phyloP scores from a whole-genome alignment of 2,888 invertebrate genomes.

The Cecidostiba fungosa region DNA sequence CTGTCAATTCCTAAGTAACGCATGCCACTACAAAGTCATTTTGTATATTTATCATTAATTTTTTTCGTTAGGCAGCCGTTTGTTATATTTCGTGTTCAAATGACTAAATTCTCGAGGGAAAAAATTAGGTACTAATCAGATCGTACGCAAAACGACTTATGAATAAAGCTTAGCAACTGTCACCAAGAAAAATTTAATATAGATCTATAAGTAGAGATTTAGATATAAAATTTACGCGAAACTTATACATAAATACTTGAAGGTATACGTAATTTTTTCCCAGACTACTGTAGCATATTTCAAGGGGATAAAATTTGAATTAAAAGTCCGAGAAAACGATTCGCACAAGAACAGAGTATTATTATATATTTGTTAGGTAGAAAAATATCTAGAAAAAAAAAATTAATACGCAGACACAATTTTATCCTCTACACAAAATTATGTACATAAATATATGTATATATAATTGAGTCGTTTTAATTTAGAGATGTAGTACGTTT shows the following conservation, averaged over 20 bases:
- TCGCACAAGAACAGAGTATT: background rate
- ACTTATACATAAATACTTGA: background rate
- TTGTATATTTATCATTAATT: slow-evolving; percentile 34
- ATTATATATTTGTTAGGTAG: slow-evolving; percentile 30
- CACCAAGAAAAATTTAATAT: slow-evolving; percentile 3
- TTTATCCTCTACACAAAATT: slow-evolving; percentile 31
- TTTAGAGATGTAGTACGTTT: slow-evolving; percentile 30
- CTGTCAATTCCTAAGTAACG: slow-evolving; percentile 61
- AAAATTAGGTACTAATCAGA: slow-evolving; percentile 19
- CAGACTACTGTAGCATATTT: slow-evolving; percentile 9
- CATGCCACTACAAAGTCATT: slow-evolving; percentile 55
- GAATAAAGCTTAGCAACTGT: background rate
- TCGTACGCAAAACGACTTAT: background rate
- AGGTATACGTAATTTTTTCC: slow-evolving; percentile 28
- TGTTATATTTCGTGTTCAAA: slow-evolving; percentile 48
- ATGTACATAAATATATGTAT: slow-evolving; percentile 42
- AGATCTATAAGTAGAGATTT: background rate
- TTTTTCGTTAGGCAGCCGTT: slow-evolving; percentile 57
- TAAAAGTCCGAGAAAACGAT: slow-evolving; percentile 31
- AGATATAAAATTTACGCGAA: background rate
- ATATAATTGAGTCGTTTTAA: slow-evolving; percentile 13
- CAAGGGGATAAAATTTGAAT: slow-evolving; percentile 49
- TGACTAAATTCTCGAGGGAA: slow-evolving; percentile 35
- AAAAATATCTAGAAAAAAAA: slow-evolving; percentile 45
- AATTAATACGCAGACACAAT: slow-evolving; percentile 20